phyloP scores from a whole-genome alignment of 2,797 vertebrate species.

The Gymnoscopelus microlampas region DNA sequence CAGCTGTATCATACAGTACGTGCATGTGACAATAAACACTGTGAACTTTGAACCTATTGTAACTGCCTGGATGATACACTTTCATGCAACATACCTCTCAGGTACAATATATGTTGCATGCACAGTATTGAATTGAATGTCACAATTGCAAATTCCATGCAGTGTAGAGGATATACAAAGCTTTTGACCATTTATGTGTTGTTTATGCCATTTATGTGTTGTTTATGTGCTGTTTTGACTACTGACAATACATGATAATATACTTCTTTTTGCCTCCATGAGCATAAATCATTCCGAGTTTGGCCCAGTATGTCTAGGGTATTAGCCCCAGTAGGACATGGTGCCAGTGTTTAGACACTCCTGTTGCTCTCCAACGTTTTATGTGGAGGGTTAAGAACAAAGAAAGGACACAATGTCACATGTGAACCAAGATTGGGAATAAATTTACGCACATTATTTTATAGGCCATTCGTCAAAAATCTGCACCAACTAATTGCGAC shows the following conservation, averaged over 20 bases:
- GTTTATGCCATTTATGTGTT: neutral
- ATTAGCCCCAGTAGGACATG: constrained; percentile 11
- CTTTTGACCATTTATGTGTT: neutral
- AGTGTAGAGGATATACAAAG: neutral
- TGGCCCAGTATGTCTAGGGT: constrained; percentile 9
- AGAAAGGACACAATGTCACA: too few species aligned
- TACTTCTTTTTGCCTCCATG: neutral
- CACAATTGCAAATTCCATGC: neutral
- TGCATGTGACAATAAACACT: too few species aligned
- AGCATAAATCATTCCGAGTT: neutral
- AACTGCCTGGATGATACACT: neutral
- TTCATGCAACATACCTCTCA: neutral
- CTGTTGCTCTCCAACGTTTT: neutral
- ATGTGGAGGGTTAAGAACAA: too few species aligned
- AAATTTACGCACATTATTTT: too few species aligned
- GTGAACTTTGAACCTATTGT: neutral
- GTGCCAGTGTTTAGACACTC: too few species aligned
- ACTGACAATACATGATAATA: neutral
- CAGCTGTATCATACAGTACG: too few species aligned
- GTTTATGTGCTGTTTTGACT: neutral
- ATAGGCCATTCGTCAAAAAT: too few species aligned
- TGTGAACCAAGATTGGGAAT: too few species aligned
- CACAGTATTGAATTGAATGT: neutral
- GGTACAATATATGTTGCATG: too few species aligned
- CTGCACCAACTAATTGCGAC: constrained; percentile 23